These are phyloP conservation scores for Lithophane semibrunnea DNA, from an alignment of 2,888 invertebrate species.

Conservation along the genomic window DNA sequence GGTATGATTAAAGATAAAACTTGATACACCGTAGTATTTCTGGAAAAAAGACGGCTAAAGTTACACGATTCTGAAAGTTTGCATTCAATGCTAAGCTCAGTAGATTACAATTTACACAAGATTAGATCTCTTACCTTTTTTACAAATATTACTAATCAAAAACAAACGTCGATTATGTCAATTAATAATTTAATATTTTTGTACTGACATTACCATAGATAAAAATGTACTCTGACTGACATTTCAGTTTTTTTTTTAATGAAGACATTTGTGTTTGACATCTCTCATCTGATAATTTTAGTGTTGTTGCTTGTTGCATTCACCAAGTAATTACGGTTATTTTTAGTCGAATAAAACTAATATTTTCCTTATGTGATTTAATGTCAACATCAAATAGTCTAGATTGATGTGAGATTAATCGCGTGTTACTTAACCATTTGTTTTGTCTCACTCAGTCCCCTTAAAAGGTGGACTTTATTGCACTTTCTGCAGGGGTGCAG, in stretches of 20 bases:
- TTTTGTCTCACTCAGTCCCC: not conserved
- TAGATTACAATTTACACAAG: not conserved
- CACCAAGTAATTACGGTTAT: not conserved
- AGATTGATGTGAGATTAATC: not conserved
- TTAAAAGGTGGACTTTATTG: not conserved
- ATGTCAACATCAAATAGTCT: not conserved
- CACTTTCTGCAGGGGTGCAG: too few species aligned
- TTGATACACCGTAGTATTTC: not conserved
- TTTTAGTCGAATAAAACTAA: conserved; percentile 29
- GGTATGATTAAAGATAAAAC: not conserved
- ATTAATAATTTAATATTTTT: not conserved
- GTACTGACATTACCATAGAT: not conserved
- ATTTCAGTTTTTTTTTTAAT: too few species aligned
- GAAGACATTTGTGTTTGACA: not conserved
- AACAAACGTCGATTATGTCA: too few species aligned
- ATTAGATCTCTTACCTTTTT: not conserved
- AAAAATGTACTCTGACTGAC: too few species aligned
- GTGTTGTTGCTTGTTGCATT: not conserved
- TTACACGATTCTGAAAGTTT: not conserved
- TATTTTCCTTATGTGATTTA: not conserved
- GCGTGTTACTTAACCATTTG: too few species aligned
- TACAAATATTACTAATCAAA: not conserved
- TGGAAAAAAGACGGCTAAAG: not conserved
- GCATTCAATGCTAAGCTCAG: not conserved
- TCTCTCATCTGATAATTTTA: not conserved